Evolutionary conservation across 2,797 vertebrate species (phyloP).

Genomic region (Astyanax mexicanus): DNA sequence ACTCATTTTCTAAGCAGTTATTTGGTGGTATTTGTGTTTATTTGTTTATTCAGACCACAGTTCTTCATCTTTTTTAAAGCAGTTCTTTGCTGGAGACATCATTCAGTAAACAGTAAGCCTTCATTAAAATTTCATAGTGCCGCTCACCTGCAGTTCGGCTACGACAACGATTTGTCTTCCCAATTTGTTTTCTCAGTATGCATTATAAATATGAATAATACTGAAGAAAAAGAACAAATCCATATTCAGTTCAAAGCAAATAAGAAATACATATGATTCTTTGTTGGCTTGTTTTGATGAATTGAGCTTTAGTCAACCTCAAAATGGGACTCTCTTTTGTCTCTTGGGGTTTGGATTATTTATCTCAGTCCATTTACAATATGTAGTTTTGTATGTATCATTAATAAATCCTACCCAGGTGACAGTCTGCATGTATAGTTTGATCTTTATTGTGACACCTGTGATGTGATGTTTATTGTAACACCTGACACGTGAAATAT

Average conservation of each 20-base stretch:
- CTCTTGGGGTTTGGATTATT: not conserved
- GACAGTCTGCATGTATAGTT: not conserved
- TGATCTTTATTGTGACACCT: not conserved
- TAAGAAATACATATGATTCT: not conserved
- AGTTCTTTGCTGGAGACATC: not conserved
- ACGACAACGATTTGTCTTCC: too few species aligned
- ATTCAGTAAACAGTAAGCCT: not conserved
- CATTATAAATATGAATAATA: too few species aligned
- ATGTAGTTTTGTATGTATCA: not conserved
- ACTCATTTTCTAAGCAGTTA: not conserved
- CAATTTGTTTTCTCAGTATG: too few species aligned
- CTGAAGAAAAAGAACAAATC: too few species aligned
- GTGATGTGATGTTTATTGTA: too few species aligned
- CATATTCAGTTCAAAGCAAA: not conserved
- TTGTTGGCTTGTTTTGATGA: too few species aligned
- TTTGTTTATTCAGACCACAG: not conserved
- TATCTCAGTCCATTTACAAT: not conserved
- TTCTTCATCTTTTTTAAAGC: not conserved
- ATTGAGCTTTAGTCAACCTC: too few species aligned
- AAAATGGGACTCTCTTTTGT: not conserved
- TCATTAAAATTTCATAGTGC: not conserved
- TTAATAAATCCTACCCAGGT: not conserved
- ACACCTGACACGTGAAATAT: not conserved
- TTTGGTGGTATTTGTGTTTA: not conserved
- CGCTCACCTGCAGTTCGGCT: not conserved